phyloP scores from a whole-genome alignment of 2,113 vertebrate species.

The Pontoporia blainvillei region DNA sequence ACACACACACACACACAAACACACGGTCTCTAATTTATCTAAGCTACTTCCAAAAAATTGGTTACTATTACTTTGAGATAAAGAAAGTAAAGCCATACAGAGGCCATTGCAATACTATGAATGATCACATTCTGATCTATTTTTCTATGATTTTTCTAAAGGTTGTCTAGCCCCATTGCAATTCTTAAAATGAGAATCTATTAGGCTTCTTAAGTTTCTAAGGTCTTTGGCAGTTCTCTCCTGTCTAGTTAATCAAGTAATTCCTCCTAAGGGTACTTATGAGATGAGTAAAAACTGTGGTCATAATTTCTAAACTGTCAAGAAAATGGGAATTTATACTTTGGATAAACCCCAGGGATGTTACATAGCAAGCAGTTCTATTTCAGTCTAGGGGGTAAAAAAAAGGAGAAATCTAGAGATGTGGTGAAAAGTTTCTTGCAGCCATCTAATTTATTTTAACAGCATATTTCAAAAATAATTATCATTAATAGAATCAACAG shows the following conservation, averaged over 20 bases:
- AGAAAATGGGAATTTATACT: conserved; percentile 22
- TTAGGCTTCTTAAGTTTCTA: conserved; percentile 63
- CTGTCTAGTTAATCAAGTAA: conserved; percentile 71
- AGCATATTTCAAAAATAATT: conserved; percentile 66
- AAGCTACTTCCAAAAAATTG: conserved; percentile 6
- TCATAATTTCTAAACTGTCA: conserved; percentile 58
- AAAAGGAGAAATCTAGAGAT: conserved; percentile 33
- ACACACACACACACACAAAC: background rate
- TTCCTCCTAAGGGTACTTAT: conserved; percentile 68
- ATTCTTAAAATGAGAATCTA: conserved; percentile 47
- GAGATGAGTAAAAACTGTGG: conserved; percentile 53
- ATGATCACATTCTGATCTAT: conserved; percentile 2
- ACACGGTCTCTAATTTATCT: background rate
- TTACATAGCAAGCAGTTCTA: conserved; percentile 45
- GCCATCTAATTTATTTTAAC: conserved; percentile 72
- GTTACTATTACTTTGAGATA: background rate
- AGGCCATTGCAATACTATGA: conserved; percentile 13
- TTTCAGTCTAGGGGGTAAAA: conserved; percentile 27
- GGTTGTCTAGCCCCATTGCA: background rate
- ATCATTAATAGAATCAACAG: conserved; percentile 47
- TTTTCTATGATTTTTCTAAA: conserved; percentile 37
- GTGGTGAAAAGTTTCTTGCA: conserved; percentile 55
- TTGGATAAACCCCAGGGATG: conserved; percentile 30
- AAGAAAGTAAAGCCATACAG: conserved; percentile 57
- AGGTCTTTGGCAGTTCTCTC: conserved; percentile 63